Conservation (phyloP, 2,797 vertebrate genomes). For the Rhadinocentrus ornatus region DNA sequence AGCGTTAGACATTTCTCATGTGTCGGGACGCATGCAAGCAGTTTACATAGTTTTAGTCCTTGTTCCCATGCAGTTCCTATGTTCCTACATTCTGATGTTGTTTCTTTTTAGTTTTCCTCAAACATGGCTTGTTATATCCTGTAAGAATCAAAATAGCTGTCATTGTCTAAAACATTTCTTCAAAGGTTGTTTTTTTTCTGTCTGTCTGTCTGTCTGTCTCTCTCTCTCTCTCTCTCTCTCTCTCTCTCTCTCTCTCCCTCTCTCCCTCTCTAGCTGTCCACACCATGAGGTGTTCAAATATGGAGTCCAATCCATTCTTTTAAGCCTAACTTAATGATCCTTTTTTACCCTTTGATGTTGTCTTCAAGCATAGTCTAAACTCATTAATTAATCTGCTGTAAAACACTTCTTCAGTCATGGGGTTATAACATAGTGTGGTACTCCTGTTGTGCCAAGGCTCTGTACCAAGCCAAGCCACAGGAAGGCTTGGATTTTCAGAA, state of each 20-base stretch:
- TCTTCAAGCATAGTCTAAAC: constrained; percentile 66
- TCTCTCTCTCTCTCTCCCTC: too few relatives aligned
- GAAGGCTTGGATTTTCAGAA: constrained; percentile 64
- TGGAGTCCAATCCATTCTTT: constrained; percentile 65
- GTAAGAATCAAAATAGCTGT: neutral
- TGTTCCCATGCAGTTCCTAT: neutral
- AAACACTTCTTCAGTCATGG: constrained; percentile 57
- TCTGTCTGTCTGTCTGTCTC: too few relatives aligned
- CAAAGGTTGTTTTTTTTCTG: constrained; percentile 8
- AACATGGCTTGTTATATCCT: neutral
- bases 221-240: too few relatives aligned
- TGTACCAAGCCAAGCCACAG: constrained; percentile 66
- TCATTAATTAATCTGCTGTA: constrained; percentile 69
- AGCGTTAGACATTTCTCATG: neutral
- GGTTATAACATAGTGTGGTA: constrained; percentile 40
- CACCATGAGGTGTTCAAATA: constrained; percentile 61
- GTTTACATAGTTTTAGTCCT: neutral
- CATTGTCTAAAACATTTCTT: neutral
- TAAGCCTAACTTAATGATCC: constrained; percentile 61
- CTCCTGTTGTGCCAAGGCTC: constrained; percentile 52
- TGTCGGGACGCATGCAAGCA: neutral
- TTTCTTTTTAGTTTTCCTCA: neutral
- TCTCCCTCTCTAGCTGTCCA: constrained; percentile 11
- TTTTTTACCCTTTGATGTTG: constrained; percentile 52
- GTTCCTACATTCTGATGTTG: neutral